These are phyloP conservation scores for Aptenodytes forsteri DNA, from an alignment of 2,113 vertebrate species.

Conservation along the genomic window DNA sequence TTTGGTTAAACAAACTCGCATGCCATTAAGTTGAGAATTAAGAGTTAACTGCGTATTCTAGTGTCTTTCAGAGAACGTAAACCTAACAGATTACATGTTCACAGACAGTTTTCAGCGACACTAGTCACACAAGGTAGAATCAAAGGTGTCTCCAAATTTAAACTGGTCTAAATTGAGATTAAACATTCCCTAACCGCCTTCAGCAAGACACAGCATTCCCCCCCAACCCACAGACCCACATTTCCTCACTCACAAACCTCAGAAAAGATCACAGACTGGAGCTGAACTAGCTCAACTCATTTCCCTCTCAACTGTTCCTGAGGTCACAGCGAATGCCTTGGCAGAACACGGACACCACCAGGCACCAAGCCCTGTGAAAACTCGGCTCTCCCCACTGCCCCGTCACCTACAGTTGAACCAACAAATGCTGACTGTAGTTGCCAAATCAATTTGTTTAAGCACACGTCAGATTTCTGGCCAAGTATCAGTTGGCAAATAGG, in stretches of 20 bases:
- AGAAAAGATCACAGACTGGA: background rate
- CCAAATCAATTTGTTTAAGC: background rate
- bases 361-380: background rate
- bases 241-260: background rate
- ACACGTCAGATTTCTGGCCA: background rate
- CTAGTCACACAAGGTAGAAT: rapidly evolving
- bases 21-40: background rate
- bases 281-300: background rate
- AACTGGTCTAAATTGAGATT: rapidly evolving
- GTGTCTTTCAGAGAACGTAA: background rate
- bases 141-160: background rate
- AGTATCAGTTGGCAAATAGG: background rate
- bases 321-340: background rate
- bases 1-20: background rate
- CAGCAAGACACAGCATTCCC: background rate
- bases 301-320: background rate
- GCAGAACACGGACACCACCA: background rate
- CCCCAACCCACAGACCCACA: background rate
- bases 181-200: rapidly evolving
- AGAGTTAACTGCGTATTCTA: background rate
- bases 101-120: background rate
- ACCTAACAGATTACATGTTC: rapidly evolving
- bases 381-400: background rate
- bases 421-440: background rate
- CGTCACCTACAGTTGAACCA: background rate